Conservation (phyloP, 2,888 invertebrate genomes). For the Ornithoptera alexandrae region DNA sequence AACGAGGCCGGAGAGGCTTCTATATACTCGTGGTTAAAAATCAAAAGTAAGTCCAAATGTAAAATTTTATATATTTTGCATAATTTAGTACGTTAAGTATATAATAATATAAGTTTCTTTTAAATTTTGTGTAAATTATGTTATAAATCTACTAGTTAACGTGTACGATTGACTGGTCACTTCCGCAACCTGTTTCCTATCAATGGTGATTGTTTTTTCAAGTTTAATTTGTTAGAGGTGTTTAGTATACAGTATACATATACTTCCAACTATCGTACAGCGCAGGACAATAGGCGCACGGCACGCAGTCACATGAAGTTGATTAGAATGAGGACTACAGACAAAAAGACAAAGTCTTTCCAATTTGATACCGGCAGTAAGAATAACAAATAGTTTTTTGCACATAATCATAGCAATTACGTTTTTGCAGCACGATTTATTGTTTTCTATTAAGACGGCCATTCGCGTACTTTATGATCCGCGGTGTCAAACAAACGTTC, state of each 20-base stretch:
- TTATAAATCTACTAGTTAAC: not conserved
- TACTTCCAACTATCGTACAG: slow-evolving; percentile 59
- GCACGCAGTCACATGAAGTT: slow-evolving; percentile 82
- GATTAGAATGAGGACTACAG: slow-evolving; percentile 81
- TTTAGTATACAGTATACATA: slow-evolving; percentile 7
- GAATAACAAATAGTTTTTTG: slow-evolving; percentile 43
- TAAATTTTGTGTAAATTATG: not conserved
- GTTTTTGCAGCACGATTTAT: slow-evolving; percentile 23
- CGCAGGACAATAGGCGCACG: slow-evolving; percentile 66
- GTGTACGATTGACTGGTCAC: not conserved
- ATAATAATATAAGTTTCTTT: no score
- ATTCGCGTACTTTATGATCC: slow-evolving; percentile 2
- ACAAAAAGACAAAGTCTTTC: slow-evolving; percentile 79
- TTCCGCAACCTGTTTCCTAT: not conserved
- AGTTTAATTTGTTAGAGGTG: slow-evolving; percentile 10
- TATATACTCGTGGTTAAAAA: slow-evolving; percentile 94
- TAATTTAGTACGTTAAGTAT: not conserved
- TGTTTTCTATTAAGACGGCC: not conserved
- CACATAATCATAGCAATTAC: slow-evolving; percentile 31
- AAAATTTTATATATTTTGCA: not conserved
- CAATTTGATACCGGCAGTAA: slow-evolving; percentile 83
- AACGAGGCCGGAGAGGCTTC: slow-evolving; percentile 96
- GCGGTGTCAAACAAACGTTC: not conserved
- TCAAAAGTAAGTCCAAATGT: slow-evolving; percentile 89
- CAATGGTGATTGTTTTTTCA: not conserved